Conservation (phyloP, 2,113 vertebrate species). For the Apteryx mantelli region DNA sequence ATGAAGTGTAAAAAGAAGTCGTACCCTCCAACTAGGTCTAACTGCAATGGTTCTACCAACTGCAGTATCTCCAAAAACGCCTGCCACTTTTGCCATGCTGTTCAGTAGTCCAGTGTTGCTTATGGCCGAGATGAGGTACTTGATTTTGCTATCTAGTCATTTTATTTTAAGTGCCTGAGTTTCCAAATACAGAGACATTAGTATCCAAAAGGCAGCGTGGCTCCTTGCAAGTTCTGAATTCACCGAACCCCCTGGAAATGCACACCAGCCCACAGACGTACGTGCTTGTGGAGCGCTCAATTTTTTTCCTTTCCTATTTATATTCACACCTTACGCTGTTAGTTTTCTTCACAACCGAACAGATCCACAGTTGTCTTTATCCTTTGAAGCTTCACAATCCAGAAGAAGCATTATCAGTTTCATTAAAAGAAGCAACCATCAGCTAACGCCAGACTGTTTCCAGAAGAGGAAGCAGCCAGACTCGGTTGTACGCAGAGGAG, state of each 20-base stretch:
- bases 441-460: background rate
- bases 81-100: background rate
- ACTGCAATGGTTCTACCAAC: too few species aligned
- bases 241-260: background rate
- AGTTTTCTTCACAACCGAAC: background rate
- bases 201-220: background rate
- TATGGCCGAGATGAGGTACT: background rate
- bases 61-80: rapidly evolving
- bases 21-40: background rate
- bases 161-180: background rate
- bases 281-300: rapidly evolving
- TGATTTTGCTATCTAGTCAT: background rate
- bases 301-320: background rate
- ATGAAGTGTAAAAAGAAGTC: background rate
- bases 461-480: background rate
- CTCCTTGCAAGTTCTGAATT: background rate
- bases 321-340: background rate
- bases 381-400: background rate
- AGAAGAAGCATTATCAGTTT: too few species aligned
- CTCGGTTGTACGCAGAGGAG: background rate
- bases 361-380: background rate
- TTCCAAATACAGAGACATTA: too few species aligned
- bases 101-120: background rate
- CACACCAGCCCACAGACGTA: background rate
- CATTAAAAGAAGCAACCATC: background rate